phyloP scores from a whole-genome alignment of 2,888 invertebrate species.

The Cheilosia urbana region DNA sequence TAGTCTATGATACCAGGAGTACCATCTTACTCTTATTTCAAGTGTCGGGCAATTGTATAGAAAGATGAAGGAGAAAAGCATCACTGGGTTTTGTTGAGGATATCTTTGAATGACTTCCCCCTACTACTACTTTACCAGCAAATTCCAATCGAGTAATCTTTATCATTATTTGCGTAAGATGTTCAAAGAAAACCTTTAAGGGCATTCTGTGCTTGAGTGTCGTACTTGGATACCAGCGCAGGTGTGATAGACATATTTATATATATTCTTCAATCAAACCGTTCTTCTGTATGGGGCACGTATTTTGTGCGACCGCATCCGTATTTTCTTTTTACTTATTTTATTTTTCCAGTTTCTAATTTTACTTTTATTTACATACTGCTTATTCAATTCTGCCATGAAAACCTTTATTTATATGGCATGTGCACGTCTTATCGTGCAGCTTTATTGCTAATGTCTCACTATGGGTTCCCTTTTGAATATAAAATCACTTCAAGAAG shows the following conservation, averaged over 20 bases:
- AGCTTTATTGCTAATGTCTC: conserved; percentile 19
- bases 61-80: conserved; percentile 37
- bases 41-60: conserved; percentile 40
- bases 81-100: conserved; percentile 33
- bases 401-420: conserved; percentile 21
- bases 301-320: conserved; percentile 32
- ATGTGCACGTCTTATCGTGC: conserved; percentile 9
- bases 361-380: conserved; percentile 50
- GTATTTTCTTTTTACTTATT: conserved; percentile 15
- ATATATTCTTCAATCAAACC: conserved; percentile 10
- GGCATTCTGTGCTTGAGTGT: conserved; percentile 26
- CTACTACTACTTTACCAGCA: conserved; percentile 36
- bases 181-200: conserved; percentile 58
- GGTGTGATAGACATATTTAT: conserved; percentile 33
- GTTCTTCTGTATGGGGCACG: conserved; percentile 33
- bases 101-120: conserved; percentile 51
- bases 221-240: conserved; percentile 22
- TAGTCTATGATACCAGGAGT: conserved; percentile 37
- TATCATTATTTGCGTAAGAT: conserved; percentile 57
- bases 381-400: conserved; percentile 24
- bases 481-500: conserved; percentile 33
- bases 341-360: conserved; percentile 43
- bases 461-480: conserved; percentile 10
- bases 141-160: conserved; percentile 55
- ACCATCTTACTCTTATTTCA: conserved; percentile 46